Percentiles rank a stretch among this genome's conserved stretches.
These are phyloP conservation scores for Iselma pallidipennis DNA, from an alignment of 2,888 invertebrate species.

Conservation along the genomic window DNA sequence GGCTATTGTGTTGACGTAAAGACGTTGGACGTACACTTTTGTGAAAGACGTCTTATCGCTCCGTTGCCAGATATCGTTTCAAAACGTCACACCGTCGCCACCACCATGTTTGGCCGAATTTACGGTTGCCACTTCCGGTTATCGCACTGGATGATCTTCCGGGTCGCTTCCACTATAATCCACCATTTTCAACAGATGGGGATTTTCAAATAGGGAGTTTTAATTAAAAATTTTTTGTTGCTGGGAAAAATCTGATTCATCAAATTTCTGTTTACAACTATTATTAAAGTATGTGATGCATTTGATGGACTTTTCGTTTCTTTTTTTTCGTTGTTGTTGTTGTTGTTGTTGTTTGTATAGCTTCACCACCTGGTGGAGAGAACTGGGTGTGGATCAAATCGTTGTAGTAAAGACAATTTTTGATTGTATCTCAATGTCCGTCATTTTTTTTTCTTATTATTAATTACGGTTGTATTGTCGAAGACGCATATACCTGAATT, in stretches of 20 bases:
- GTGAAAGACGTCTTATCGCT: neutral
- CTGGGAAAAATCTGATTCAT: neutral
- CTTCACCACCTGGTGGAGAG: neutral
- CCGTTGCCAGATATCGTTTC: neutral
- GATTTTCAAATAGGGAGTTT: neutral
- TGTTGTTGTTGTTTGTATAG: neutral
- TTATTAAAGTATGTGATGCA: neutral
- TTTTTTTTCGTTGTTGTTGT: no score
- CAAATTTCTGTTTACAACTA: neutral
- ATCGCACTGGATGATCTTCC: neutral
- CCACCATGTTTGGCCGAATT: slow-evolving; percentile 2
- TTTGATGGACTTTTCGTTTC: neutral
- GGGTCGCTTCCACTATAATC: neutral
- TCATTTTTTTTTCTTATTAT: neutral
- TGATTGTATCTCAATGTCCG: neutral
- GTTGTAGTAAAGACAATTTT: neutral
- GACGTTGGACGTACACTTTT: neutral
- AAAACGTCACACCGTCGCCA: neutral
- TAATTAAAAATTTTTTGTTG: neutral
- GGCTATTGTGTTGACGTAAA: neutral
- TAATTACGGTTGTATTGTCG: neutral
- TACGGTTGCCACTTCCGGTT: neutral
- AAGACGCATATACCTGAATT: neutral
- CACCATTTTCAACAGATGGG: neutral
- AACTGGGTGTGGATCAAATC: neutral